phyloP scores from a whole-genome alignment of 2,113 vertebrate species.

The Andinoacara biseriatus region DNA sequence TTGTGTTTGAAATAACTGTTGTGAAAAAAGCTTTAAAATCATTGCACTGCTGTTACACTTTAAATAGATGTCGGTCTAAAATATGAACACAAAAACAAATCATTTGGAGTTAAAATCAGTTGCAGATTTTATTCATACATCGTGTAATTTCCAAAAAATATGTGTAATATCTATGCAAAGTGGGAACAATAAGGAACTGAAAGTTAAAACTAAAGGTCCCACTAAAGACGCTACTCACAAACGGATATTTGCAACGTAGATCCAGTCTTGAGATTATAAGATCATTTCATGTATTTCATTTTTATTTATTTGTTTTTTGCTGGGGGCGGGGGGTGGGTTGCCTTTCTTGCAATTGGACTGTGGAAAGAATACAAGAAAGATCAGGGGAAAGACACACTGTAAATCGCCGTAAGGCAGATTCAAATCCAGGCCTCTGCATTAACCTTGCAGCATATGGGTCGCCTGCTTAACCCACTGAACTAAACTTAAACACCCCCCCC shows the following conservation, averaged over 20 bases:
- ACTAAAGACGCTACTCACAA: not conserved
- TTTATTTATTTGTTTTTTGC: too few species aligned
- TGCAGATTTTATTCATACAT: not conserved
- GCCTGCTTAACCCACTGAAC: too few species aligned
- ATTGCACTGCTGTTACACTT: not conserved
- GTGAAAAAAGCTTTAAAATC: not conserved
- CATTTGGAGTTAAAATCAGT: not conserved
- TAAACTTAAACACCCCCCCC: too few species aligned
- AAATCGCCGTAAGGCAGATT: too few species aligned
- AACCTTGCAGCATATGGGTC: not conserved
- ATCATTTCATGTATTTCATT: too few species aligned
- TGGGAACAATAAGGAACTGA: not conserved
- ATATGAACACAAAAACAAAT: not conserved
- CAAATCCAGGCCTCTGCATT: too few species aligned
- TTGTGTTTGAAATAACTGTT: not conserved
- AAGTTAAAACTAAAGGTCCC: not conserved
- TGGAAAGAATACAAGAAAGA: not conserved
- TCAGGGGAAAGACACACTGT: not conserved
- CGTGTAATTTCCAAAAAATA: too few species aligned
- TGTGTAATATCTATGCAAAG: not conserved
- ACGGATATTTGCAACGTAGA: not conserved
- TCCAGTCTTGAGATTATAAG: not conserved
- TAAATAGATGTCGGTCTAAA: not conserved
- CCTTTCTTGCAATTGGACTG: fast-evolving
- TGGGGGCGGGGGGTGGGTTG: not conserved